Conservation (phyloP, 53 echinoderm and acorn worm genomes). For the Stichopus horrens region DNA sequence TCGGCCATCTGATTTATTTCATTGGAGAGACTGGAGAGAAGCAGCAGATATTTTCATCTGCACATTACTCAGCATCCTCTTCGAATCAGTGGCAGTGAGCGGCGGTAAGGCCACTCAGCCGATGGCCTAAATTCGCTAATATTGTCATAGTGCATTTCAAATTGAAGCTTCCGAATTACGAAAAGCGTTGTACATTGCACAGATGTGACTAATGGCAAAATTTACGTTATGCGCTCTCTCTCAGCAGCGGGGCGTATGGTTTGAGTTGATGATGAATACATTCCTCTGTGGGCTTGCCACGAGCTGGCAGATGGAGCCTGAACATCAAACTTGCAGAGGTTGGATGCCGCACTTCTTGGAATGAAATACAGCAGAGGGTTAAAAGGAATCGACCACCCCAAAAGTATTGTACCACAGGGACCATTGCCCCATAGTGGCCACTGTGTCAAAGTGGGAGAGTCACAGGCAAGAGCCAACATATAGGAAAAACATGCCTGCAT, state of each 20-base stretch:
- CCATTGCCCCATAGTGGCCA: too few species aligned
- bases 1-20: background rate
- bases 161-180: background rate
- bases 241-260: constrained; percentile 5
- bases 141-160: constrained; percentile 10
- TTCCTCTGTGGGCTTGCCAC: background rate
- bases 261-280: constrained; percentile 21
- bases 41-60: background rate
- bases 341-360: too few species aligned
- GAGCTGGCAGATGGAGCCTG: too few species aligned
- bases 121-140: background rate
- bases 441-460: too few species aligned
- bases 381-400: too few species aligned
- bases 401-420: too few species aligned
- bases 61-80: background rate
- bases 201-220: background rate
- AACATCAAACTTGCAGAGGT: too few species aligned
- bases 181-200: background rate
- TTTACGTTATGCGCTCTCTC: background rate
- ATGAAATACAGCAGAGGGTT: too few species aligned
- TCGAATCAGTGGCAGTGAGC: background rate
- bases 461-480: too few species aligned
- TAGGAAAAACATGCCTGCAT: too few species aligned
- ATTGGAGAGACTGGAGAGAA: background rate
- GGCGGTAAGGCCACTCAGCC: background rate